Conservation (phyloP, 1,140 invertebrate genomes). For the Parasteatoda tepidariorum region DNA sequence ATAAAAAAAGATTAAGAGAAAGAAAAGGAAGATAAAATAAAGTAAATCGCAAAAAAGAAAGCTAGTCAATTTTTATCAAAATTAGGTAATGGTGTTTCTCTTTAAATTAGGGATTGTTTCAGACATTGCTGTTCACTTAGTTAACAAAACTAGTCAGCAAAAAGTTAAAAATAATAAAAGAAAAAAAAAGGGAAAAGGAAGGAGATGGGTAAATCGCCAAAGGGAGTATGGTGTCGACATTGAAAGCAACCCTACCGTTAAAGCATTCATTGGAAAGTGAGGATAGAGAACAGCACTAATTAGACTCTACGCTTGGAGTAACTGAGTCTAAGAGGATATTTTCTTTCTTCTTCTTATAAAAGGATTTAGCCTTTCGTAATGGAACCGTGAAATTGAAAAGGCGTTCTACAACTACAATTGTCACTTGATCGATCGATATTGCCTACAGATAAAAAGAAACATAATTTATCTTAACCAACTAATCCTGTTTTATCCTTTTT, state of each 20-base stretch:
- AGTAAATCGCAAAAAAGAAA: too few species aligned
- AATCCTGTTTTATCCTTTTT: neutral
- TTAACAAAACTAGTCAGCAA: too few species aligned
- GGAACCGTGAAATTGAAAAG: slow-evolving; percentile 55
- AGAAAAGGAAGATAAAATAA: too few species aligned
- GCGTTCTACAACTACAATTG: neutral
- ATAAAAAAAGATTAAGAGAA: too few species aligned
- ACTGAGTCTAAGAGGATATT: slow-evolving; percentile 42
- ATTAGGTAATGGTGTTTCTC: too few species aligned
- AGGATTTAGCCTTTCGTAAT: slow-evolving; percentile 39
- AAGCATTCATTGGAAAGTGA: slow-evolving; percentile 56
- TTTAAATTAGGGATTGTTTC: too few species aligned
- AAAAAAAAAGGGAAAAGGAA: too few species aligned
- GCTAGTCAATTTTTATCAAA: too few species aligned
- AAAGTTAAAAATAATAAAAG: too few species aligned
- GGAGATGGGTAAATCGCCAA: neutral
- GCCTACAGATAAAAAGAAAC: neutral
- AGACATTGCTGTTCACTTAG: too few species aligned
- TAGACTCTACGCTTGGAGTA: slow-evolving; percentile 52
- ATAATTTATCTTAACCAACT: neutral
- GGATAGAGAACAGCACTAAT: slow-evolving; percentile 55
- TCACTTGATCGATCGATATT: neutral
- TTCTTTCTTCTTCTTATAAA: slow-evolving; percentile 40
- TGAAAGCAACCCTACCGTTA: slow-evolving; percentile 36
- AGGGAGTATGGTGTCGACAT: slow-evolving; percentile 10